Evolutionary conservation across 2,797 vertebrate genomes (phyloP), one percentile per base, ranked within the genome.

Genomic region (Naso thynnoides): DNA sequence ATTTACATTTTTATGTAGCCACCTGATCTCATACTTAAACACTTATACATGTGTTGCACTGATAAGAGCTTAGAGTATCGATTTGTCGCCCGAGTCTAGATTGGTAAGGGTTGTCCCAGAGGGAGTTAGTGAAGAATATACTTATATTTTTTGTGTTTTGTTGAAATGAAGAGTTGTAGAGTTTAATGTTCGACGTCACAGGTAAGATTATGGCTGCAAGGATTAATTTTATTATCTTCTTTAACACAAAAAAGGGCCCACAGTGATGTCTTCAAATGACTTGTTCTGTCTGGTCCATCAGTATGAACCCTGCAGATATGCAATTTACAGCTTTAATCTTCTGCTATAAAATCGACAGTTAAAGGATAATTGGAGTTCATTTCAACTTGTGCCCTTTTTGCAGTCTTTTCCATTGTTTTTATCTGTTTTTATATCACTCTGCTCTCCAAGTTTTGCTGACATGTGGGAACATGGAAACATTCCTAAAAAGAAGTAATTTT

Each of bases 1-100:
- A 86, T 86, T 78, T 77, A 26, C 55, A 78, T 78, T 71, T 80
- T 70, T 42, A 83, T 72, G 70, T 44, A 65, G 64, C 41, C 0
- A 11, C 54, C 58, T 71, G 57, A 83, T 80, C 76, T 73, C 50
- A 24, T 70, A 63, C 54, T 81, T 33, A 59, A 70, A 44, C 3
- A 6, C 61, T 33, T 7, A 27, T 27, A 45, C 38, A 58, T 57
- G 73, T 57, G 76, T 68, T 67, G 41, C 44, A 57, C 52, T 29
- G 62, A 36, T 53, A 33, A 52, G 16, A 64, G 59, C 65, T 67
- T 41, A 50, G 52, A 18, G 36, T 27, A 61, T 67, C 19, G 3
- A 57, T 55, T 42, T 57, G 26, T 60, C 54, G 48, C 49, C 27
- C 16, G 18, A 66, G 44, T 49, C 36, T 57, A 15, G 5, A 70